Evolutionary conservation across 1,140 invertebrate genomes (phyloP).

Genomic region (Bombyx mandarina): DNA sequence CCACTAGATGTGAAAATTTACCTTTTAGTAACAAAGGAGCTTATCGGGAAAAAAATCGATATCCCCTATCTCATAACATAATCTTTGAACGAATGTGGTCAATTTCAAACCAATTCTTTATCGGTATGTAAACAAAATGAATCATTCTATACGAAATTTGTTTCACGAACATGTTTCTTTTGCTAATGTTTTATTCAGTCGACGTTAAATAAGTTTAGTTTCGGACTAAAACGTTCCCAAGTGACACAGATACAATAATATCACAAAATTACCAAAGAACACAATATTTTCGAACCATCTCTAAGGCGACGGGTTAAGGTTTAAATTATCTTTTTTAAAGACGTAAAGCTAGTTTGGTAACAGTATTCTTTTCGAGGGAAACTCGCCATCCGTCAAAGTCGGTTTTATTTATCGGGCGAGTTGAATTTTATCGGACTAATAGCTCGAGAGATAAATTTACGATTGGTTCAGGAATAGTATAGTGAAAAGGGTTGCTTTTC

Average conservation of each 20-base stretch:
- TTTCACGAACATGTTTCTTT: constrained; percentile 40
- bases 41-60: too few species aligned
- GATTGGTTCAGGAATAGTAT: constrained; percentile 49
- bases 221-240: constrained; percentile 64
- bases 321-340: not conserved
- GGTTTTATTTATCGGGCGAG: constrained; percentile 68
- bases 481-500: constrained; percentile 49
- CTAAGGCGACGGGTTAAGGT: too few species aligned
- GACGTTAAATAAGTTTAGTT: constrained; percentile 61
- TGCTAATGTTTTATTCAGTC: constrained; percentile 63
- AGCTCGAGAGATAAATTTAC: constrained; percentile 64
- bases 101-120: constrained; percentile 17
- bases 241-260: constrained; percentile 63
- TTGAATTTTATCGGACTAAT: constrained; percentile 71
- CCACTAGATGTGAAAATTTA: too few species aligned
- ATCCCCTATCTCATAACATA: not conserved
- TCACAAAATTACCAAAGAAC: constrained; percentile 20
- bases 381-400: constrained; percentile 67
- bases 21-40: too few species aligned
- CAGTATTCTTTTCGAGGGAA: constrained; percentile 57
- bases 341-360: constrained; percentile 26
- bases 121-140: constrained; percentile 33
- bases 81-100: not conserved
- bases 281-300: too few species aligned
- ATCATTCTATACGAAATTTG: constrained; percentile 27